Evolutionary conservation across 1,140 invertebrate species (phyloP).

Genomic region (Meloidogyne chitwoodi): DNA sequence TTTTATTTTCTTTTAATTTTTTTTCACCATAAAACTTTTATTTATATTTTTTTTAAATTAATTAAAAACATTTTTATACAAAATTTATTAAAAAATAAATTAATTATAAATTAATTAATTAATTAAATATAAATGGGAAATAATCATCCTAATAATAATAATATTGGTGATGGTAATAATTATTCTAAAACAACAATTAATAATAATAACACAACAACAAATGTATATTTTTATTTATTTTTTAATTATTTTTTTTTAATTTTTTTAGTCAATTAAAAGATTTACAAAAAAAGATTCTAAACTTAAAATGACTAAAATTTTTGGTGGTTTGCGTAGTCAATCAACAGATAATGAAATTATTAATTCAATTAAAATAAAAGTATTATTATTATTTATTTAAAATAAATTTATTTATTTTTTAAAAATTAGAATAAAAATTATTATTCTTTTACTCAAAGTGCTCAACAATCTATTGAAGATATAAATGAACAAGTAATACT

Average conservation of each 20-base stretch:
- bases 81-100: too few species aligned
- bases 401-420: background rate
- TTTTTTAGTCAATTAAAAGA: background rate
- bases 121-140: background rate
- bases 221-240: background rate
- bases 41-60: too few species aligned
- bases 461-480: conserved; percentile 1
- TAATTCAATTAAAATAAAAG: background rate
- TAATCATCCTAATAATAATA: background rate
- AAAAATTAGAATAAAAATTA: conserved; percentile 5
- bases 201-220: background rate
- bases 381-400: background rate
- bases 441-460: conserved; percentile 14
- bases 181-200: background rate
- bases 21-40: too few species aligned
- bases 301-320: background rate
- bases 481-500: background rate
- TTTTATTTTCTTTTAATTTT: too few species aligned
- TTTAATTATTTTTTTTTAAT: too few species aligned
- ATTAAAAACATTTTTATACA: too few species aligned
- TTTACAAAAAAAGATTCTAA: background rate
- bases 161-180: background rate
- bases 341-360: background rate
- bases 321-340: background rate
- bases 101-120: too few species aligned